Percentiles rank a stretch among this genome's conserved stretches.
Conservation (phyloP, 2,888 invertebrate species). For the Hylaea fasciaria region DNA sequence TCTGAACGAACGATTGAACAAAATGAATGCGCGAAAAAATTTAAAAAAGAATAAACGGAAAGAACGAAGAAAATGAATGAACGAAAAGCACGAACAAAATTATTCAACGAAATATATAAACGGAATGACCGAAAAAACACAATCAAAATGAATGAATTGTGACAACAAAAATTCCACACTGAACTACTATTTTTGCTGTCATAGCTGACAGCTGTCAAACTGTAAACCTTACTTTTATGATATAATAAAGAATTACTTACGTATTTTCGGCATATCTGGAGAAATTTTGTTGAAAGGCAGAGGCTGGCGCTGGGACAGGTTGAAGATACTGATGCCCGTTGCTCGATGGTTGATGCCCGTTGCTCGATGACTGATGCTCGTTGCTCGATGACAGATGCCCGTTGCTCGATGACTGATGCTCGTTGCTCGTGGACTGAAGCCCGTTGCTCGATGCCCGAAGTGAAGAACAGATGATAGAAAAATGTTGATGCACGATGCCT, state of each 20-base stretch:
- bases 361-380: conserved; percentile 8
- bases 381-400: conserved; percentile 8
- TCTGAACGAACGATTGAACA: too few relatives aligned
- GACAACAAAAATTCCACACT: too few relatives aligned
- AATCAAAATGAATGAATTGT: too few relatives aligned
- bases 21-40: too few relatives aligned
- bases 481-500: not conserved
- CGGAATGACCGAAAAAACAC: too few relatives aligned
- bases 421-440: conserved; percentile 20
- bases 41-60: too few relatives aligned
- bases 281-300: conserved; percentile 12
- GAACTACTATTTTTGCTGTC: too few relatives aligned
- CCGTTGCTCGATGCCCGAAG: conserved; percentile 1
- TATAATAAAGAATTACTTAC: conserved; percentile 2
- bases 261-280: conserved; percentile 13
- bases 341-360: conserved; percentile 4
- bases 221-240: too few relatives aligned
- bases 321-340: not conserved
- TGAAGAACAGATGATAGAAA: conserved; percentile 3
- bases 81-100: too few relatives aligned
- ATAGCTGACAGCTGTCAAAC: too few relatives aligned
- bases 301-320: conserved; percentile 23
- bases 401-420: conserved; percentile 5
- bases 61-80: too few relatives aligned
- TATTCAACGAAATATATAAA: too few relatives aligned